A percentile compares a stretch with the other conserved stretches of the same genome.
phyloP scores from a whole-genome alignment of 2,797 vertebrate species.

The Neomorphus geoffroyi region DNA sequence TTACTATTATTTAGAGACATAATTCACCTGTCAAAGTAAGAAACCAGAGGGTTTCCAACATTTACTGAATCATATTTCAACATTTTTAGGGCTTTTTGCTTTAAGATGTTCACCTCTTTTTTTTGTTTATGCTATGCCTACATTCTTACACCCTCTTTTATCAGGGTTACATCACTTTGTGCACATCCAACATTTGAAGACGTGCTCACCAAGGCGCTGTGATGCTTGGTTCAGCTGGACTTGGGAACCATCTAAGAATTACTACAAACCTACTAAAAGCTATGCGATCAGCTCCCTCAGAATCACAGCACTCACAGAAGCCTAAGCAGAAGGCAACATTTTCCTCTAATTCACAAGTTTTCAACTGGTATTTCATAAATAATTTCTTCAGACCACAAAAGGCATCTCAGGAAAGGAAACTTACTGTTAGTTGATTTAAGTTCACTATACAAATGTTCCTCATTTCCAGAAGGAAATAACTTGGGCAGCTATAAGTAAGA shows the following conservation, averaged over 20 bases:
- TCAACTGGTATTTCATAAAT: not conserved
- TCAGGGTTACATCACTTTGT: not conserved
- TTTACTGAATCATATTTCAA: not conserved
- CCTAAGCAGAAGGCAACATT: not conserved
- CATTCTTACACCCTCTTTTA: not conserved
- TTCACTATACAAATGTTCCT: not conserved
- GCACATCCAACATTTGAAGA: not conserved
- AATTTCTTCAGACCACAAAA: not conserved
- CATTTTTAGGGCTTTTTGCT: not conserved
- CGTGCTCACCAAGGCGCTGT: not conserved
- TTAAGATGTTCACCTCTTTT: not conserved
- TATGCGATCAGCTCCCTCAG: not conserved
- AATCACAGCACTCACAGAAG: not conserved
- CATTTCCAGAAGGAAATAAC: constrained; percentile 31
- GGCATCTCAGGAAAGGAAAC: constrained; percentile 2
- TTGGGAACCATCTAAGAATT: not conserved
- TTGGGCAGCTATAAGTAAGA: not conserved
- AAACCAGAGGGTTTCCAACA: constrained; percentile 1
- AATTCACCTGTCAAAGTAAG: constrained; percentile 11
- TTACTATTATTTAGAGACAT: not conserved
- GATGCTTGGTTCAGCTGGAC: not conserved
- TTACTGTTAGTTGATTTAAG: not conserved
- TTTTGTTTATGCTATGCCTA: not conserved
- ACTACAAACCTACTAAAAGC: not conserved
- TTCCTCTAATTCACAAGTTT: not conserved